Evolutionary conservation across 1,140 invertebrate genomes (phyloP), one percentile per base, ranked within the genome.

Genomic region (Plodia interpunctella): DNA sequence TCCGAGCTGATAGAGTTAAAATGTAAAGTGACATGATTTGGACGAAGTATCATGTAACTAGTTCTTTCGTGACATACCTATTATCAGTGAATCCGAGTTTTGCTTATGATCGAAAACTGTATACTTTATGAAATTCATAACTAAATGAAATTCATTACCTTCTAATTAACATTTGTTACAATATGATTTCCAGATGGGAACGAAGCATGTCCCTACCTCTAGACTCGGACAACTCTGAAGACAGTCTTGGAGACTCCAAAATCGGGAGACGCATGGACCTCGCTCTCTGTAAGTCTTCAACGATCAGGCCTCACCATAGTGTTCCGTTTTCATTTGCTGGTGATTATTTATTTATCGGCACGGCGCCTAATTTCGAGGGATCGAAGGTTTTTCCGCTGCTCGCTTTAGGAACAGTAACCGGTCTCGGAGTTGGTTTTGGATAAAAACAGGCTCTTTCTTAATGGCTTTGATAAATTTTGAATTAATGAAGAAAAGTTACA

Each of bases 191-290:
- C 79, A 93, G 92, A 74, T 92, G 92, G 83, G 93, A 94, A 76
- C 81, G 93, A 64, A 94, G 93, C 74, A 93, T 93, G 91, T 94
- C 93, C 20, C 72, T 94, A 55, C 93, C 93, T 18, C 74, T 92
- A 68, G 87, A 91, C 60, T 86, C 87, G n/a, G 87, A 86, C 62
- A 91, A 89, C 4, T 90, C 87, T 19, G 88, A 91, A 60, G 90
- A 90, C 60, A 91, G 91, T 64, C 87, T 88, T n/a, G 84, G 88
- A 63, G 80, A 91, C 66, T 73, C 91, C 61, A 88, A 91, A 78
- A 67, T 76, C 68, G 88, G 91, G 18, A 82, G 92, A 56, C 90
- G 92, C 57, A 94, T 94, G 93, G 94, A 94, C 68, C 92, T 94
- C 70, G 92, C 93, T 15, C 86, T 94, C 62, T 94, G 94, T 94